A percentile compares a stretch with the other conserved stretches of the same genome.
phyloP scores from a whole-genome alignment of 2,113 vertebrate species.

The Prionailurus bengalensis region DNA sequence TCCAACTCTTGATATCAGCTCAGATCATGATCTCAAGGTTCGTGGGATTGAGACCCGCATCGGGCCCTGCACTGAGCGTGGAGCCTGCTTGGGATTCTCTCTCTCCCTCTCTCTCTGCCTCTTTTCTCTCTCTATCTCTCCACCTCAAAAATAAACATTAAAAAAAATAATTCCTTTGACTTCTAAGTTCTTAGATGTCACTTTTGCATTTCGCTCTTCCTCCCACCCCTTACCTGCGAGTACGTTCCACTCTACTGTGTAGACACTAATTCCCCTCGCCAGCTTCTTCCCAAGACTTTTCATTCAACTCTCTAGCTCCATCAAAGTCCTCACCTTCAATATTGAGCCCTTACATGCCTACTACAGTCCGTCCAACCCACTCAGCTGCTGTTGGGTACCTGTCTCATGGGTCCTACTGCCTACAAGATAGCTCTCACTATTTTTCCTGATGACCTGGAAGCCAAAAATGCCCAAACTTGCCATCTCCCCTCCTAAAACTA shows the following conservation, averaged over 20 bases:
- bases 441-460: neutral
- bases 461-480: neutral
- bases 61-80: too few species aligned
- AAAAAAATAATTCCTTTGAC: neutral
- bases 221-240: neutral
- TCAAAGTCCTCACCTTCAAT: neutral
- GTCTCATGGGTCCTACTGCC: neutral
- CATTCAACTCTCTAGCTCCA: neutral
- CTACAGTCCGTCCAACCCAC: neutral
- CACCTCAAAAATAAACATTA: too few species aligned
- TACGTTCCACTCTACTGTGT: neutral
- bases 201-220: too few species aligned
- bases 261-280: neutral
- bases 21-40: too few species aligned
- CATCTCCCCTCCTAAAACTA: neutral
- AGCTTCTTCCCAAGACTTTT: neutral
- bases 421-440: neutral
- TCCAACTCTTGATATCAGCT: too few species aligned
- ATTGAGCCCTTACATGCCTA: neutral
- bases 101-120: too few species aligned
- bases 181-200: neutral
- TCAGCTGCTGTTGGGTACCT: rapidly evolving
- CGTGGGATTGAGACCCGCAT: too few species aligned
- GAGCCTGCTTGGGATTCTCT: too few species aligned
- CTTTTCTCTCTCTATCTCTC: too few species aligned